phyloP scores from a whole-genome alignment of 2,113 vertebrate genomes.

The Solea senegalensis region DNA sequence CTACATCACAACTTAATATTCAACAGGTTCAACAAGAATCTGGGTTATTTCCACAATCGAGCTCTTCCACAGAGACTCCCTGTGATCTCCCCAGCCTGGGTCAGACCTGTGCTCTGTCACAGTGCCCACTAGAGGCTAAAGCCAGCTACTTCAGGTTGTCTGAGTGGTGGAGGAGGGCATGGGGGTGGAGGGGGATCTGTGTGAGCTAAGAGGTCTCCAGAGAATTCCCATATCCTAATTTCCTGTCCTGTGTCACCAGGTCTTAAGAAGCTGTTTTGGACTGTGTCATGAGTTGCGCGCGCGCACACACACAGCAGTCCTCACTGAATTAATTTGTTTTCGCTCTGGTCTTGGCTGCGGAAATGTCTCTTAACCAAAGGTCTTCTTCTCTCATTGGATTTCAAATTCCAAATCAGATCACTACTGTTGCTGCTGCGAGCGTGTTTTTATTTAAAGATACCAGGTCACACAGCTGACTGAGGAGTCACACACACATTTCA shows the following conservation, averaged over 20 bases:
- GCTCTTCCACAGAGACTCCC: background rate
- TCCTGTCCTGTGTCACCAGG: conserved; percentile 70
- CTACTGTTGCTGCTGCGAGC: conserved; percentile 18
- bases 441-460: conserved; percentile 46
- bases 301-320: conserved; percentile 43
- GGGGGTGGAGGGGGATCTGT: conserved; percentile 19
- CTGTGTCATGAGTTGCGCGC: conserved; percentile 68
- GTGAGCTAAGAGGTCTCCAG: conserved; percentile 66
- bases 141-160: conserved; percentile 44
- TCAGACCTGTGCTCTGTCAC: conserved; percentile 15
- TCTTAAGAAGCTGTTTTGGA: conserved; percentile 71
- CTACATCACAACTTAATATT: background rate
- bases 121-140: conserved; percentile 57
- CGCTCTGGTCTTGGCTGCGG: conserved; percentile 63
- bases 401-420: conserved; percentile 62
- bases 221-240: conserved; percentile 72
- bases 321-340: conserved; percentile 81
- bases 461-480: conserved; percentile 42
- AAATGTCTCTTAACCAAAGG: conserved; percentile 64
- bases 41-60: background rate
- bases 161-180: conserved; percentile 2
- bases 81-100: background rate
- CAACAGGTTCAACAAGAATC: background rate
- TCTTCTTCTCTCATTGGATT: conserved; percentile 53
- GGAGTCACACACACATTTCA: conserved; percentile 14